Evolutionary conservation across 2,888 invertebrate species (phyloP).

Genomic region (Drosophila phalerata): DNA sequence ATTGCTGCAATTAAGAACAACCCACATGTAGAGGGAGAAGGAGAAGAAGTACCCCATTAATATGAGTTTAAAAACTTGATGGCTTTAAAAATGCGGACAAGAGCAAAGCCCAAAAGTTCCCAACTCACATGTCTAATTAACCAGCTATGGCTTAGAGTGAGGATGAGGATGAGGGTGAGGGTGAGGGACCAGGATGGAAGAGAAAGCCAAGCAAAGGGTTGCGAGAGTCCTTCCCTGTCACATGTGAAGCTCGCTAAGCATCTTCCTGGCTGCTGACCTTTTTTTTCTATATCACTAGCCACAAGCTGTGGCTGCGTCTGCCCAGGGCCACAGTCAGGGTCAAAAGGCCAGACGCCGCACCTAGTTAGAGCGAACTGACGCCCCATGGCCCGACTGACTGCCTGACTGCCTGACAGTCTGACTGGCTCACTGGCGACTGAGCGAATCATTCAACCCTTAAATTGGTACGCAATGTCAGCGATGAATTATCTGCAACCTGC

Average conservation of each 20-base stretch:
- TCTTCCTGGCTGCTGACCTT: slow-evolving; percentile 71
- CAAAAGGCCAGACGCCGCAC: slow-evolving; percentile 63
- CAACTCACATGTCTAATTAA: slow-evolving; percentile 80
- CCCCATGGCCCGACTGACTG: slow-evolving; percentile 19
- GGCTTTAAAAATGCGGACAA: slow-evolving; percentile 44
- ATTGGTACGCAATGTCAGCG: slow-evolving; percentile 82
- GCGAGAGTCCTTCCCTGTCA: slow-evolving; percentile 21
- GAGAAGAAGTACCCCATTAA: slow-evolving; percentile 45
- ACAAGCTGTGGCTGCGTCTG: slow-evolving; percentile 55
- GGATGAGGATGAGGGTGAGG: not conserved
- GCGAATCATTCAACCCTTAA: slow-evolving; percentile 80
- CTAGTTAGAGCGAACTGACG: slow-evolving; percentile 58
- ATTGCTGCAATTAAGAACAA: slow-evolving; percentile 76
- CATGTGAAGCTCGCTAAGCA: slow-evolving; percentile 60
- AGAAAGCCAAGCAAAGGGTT: slow-evolving; percentile 35
- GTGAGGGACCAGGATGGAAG: slow-evolving; percentile 1
- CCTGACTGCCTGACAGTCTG: slow-evolving; percentile 14
- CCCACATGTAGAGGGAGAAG: slow-evolving; percentile 47
- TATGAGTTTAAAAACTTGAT: slow-evolving; percentile 76
- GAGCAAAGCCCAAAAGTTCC: slow-evolving; percentile 44
- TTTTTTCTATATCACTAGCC: slow-evolving; percentile 75
- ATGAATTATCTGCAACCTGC: slow-evolving; percentile 82
- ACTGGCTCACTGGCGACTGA: slow-evolving; percentile 30
- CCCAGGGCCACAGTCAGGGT: slow-evolving; percentile 55
- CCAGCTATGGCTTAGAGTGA: slow-evolving; percentile 33